A percentile compares a stretch with the other conserved stretches of the same genome.
Evolutionary conservation across 2,113 vertebrate genomes (phyloP).

Genomic region (Heterocephalus glaber): DNA sequence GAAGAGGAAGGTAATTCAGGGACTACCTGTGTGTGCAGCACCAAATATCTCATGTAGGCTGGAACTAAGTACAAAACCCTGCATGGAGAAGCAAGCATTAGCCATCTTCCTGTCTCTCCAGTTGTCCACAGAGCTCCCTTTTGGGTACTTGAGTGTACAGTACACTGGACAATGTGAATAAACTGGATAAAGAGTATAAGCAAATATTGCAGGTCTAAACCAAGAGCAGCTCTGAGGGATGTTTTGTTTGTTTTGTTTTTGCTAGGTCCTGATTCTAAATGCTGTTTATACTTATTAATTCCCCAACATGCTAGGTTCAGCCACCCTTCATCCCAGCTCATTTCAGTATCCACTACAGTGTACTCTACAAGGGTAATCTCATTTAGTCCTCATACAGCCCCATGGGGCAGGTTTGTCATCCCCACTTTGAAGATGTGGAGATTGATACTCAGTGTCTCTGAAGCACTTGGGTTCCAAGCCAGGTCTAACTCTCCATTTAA

Average conservation of each 20-base stretch:
- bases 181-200: background rate
- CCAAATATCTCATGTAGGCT: background rate
- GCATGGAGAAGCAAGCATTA: background rate
- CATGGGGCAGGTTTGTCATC: background rate
- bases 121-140: background rate
- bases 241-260: background rate
- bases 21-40: background rate
- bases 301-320: background rate
- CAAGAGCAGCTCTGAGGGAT: background rate
- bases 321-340: background rate
- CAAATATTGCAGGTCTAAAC: background rate
- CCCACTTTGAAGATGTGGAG: background rate
- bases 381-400: background rate
- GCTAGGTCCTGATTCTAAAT: background rate
- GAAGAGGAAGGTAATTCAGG: background rate
- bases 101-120: background rate
- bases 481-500: background rate
- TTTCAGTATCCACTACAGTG: background rate
- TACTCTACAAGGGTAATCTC: background rate
- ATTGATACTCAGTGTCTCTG: background rate
- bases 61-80: background rate
- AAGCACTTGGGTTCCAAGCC: background rate
- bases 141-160: background rate
- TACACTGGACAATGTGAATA: background rate
- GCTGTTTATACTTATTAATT: background rate